Percentiles rank a stretch among this genome's conserved stretches.
These are phyloP conservation scores for Pterocles gutturalis DNA, from an alignment of 2,113 vertebrate species.

Conservation along the genomic window DNA sequence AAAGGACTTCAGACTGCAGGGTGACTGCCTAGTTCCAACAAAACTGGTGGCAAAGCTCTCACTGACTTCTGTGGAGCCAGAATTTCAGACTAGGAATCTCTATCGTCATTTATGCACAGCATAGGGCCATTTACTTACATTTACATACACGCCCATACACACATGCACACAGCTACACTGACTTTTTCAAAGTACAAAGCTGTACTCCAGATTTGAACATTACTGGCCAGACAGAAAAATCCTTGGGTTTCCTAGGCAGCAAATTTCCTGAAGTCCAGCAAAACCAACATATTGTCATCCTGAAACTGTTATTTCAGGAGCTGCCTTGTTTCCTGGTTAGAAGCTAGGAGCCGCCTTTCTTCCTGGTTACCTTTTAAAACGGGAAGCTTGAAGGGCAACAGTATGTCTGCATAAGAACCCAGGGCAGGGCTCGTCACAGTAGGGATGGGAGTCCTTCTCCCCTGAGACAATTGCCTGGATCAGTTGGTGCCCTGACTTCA, in stretches of 20 bases:
- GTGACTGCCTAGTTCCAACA: not conserved
- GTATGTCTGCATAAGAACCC: not conserved
- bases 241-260: not conserved
- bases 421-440: not conserved
- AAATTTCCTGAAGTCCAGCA: not conserved
- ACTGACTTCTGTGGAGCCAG: not conserved
- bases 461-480: not conserved
- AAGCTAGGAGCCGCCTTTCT: not conserved
- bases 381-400: not conserved
- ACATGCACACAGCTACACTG: fast-evolving
- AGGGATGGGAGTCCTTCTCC: constrained; percentile 16
- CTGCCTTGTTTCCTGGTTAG: not conserved
- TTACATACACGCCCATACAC: fast-evolving
- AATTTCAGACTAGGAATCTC: not conserved
- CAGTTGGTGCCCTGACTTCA: constrained; percentile 7
- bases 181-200: not conserved
- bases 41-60: not conserved
- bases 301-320: not conserved
- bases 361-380: not conserved
- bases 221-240: not conserved
- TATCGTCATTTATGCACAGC: not conserved
- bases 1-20: not conserved
- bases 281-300: not conserved
- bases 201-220: fast-evolving
- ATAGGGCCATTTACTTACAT: not conserved